phyloP scores from a whole-genome alignment of 2,797 vertebrate genomes.

The Chaunax sp. region DNA sequence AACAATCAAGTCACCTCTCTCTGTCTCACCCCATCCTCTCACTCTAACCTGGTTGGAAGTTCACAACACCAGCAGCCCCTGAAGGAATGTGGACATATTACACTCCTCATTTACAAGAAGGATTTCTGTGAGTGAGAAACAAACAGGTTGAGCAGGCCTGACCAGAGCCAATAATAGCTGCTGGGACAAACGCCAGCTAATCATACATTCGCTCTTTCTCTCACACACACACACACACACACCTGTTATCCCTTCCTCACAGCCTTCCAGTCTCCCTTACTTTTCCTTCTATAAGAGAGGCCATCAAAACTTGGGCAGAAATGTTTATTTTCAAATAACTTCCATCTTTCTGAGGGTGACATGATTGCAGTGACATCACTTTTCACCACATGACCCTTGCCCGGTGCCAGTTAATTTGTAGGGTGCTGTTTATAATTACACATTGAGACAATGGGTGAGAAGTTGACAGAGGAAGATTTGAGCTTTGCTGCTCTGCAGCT shows the following conservation, averaged over 20 bases:
- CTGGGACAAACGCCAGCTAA: neutral
- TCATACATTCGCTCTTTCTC: too few relatives aligned
- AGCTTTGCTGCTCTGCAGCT: neutral
- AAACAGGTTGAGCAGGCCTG: slow-evolving; percentile 60
- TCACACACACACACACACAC: too few relatives aligned
- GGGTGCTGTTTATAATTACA: neutral
- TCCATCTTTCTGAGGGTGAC: too few relatives aligned
- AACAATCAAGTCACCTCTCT: neutral
- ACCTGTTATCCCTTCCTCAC: too few relatives aligned
- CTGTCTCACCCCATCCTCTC: neutral
- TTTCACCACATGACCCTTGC: too few relatives aligned
- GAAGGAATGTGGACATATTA: slow-evolving; percentile 25
- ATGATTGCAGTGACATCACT: too few relatives aligned
- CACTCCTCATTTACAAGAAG: slow-evolving; percentile 36
- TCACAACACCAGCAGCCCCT: slow-evolving; percentile 8
- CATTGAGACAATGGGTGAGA: neutral
- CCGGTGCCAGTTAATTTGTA: too few relatives aligned
- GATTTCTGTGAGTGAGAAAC: slow-evolving; percentile 22
- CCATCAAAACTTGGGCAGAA: too few relatives aligned
- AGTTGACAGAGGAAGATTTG: neutral
- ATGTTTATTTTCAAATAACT: too few relatives aligned
- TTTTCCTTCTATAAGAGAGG: neutral
- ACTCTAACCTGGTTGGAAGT: neutral
- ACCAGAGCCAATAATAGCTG: slow-evolving; percentile 29
- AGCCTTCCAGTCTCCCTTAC: neutral